Evolutionary conservation across 2,113 vertebrate genomes (phyloP), one percentile per base, ranked within the genome.

Genomic region (Poeciliopsis occidentalis): DNA sequence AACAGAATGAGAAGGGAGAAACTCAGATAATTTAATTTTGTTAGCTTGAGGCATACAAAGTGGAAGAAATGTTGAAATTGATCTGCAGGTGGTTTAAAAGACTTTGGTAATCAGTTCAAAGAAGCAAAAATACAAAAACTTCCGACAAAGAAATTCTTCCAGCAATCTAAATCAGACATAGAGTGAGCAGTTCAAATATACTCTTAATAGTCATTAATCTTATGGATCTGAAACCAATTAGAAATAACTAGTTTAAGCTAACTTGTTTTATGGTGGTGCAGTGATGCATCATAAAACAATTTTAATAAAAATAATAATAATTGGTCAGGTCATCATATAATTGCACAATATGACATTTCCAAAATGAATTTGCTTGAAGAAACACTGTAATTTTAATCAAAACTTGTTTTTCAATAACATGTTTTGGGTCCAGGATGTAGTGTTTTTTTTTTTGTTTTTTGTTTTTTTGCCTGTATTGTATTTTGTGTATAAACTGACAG

Each of bases 11-110:
- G 67, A 65, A 39, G 54, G 17, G 44, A 76, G 24, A 57, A 69
- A 81, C 73, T 67, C 61, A 24, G 30, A 73, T 76, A 63, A 7
- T 66, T 80, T 62, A 34, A n/a, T 67, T 47, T 19, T 47, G 17
- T 47, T 47, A 17, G 13, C 44, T 47, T 73, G 61, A 30, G 17
- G 22, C 51, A 70, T 44, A 66, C 44, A 81, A 74, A n/a, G 31
- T 27, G 34, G 41, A 71, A 77, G 29, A 63, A 27, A 47, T 69
- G 10, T 44, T 44, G 63, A 80, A 78, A 78, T 57, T 11, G 8
- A 57, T 57, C 51, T 57, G 51, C 51, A n/a, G 51, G 7, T 57
- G 22, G 47, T 57, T 57, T 57, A 57, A 24, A 24, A 24, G 10
- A 19, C 24, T 24, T 57, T 47, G 13, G 13, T 47, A 57, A 24